Base-by-base conservation (phyloP, 2,113 vertebrate genomes). In the Gobius niger region DNA sequence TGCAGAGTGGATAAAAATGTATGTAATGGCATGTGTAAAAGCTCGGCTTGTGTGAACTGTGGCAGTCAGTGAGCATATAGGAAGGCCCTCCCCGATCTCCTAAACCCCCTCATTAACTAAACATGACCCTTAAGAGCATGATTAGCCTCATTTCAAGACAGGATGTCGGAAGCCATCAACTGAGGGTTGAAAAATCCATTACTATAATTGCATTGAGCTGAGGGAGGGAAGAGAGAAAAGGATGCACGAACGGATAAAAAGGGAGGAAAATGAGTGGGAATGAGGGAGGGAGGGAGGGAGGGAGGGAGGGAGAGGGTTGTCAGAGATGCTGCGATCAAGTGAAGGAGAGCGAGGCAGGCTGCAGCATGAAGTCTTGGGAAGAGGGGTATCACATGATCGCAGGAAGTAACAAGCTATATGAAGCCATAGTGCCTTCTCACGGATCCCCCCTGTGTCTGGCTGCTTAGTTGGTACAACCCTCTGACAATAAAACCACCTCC, bases 151-250 rank as follows among this genome's bases (percentile, higher is more conserved):
- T 93, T 93, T 93, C 84, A 87, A 92, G 94, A 94, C 95, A 98
- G 95, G 95, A 98, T 98, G 95, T 98, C 92, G 93, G 96, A 98
- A 98, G 93, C 96, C 94, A 97, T 97, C 95, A 96, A 92, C 84
- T 72, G 89, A 86, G 86, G 81, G 78, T 80, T 82, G 9, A 93
- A 92, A 95, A 94, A 94, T 93, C 95, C 96, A 97, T 97, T 95
- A 94, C 93, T 95, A 93, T 96, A 96, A 98, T 97, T 98, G 95
- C 94, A 94, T 93, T 93, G 92, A 94, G 91, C 89, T 83, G 78
- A 80, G 81, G 87, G 87, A 86, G 85, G 80, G 72, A 75, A 59
- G 87, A 81, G 79, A 19, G 82, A 81, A 78, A 80, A 86, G 84
- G 86, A 87, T 85, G 76, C 75, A 86, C 77, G 86, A 81, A 91